phyloP scores from a whole-genome alignment of 2,888 invertebrate species.

The Cataglyphis albicans region DNA sequence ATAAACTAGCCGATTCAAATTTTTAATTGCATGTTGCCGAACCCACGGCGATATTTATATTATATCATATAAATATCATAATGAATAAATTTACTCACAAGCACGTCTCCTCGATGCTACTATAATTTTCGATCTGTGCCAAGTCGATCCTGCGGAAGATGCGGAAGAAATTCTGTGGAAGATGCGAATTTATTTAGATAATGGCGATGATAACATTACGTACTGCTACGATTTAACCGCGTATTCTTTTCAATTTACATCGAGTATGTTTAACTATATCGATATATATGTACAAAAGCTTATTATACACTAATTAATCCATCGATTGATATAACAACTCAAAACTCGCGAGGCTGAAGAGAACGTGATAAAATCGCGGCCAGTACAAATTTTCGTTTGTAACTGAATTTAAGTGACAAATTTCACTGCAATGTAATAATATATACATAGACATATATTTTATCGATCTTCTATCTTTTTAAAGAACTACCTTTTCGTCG shows the following conservation, averaged over 20 bases:
- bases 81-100: neutral
- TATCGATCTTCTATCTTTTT: neutral
- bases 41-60: too few species aligned
- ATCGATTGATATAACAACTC: neutral
- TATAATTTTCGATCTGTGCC: neutral
- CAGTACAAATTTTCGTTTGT: neutral
- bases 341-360: neutral
- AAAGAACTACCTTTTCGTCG: neutral
- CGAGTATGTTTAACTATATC: too few species aligned
- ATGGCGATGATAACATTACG: neutral
- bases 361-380: neutral
- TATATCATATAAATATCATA: too few species aligned
- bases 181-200: neutral
- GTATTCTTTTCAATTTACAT: too few species aligned
- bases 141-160: too few species aligned
- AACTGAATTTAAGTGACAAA: neutral
- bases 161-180: neutral
- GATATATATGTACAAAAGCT: neutral
- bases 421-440: neutral
- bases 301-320: neutral
- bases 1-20: too few species aligned
- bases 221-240: neutral
- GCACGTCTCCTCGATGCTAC: neutral
- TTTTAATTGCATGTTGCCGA: too few species aligned
- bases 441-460: neutral